These are phyloP conservation scores for Caiman crocodilus DNA, from an alignment of 2,797 vertebrate species.

Conservation along the genomic window DNA sequence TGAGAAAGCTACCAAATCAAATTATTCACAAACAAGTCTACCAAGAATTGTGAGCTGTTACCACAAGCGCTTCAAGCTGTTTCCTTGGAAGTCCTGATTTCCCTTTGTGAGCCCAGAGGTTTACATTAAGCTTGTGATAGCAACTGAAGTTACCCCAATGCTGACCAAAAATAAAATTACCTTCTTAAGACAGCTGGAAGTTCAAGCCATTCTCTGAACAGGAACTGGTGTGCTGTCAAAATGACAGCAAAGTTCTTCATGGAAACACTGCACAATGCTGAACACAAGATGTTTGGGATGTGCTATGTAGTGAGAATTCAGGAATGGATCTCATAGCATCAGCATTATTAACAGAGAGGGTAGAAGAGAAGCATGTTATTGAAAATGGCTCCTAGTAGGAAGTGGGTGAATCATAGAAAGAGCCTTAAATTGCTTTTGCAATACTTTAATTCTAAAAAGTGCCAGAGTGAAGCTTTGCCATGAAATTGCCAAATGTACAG, in stretches of 20 bases:
- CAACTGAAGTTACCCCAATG: not conserved
- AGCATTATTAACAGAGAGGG: not conserved
- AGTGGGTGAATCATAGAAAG: not conserved
- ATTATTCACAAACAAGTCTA: not conserved
- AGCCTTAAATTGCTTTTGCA: not conserved
- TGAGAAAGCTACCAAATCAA: not conserved
- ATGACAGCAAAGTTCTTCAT: not conserved
- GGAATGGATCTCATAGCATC: not conserved
- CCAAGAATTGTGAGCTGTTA: not conserved
- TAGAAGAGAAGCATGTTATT: rapidly evolving
- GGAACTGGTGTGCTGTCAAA: not conserved
- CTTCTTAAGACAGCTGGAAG: not conserved
- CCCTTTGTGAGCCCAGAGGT: not conserved
- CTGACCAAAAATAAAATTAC: not conserved
- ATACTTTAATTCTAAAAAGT: not conserved
- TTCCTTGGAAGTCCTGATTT: not conserved
- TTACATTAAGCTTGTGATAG: not conserved
- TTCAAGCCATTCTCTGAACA: not conserved
- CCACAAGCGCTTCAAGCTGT: not conserved
- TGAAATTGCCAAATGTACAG: not conserved
- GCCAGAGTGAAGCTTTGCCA: not conserved
- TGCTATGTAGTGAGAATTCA: not conserved
- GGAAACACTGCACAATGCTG: not conserved
- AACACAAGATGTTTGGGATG: not conserved
- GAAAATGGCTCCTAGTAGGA: not conserved